Evolutionary conservation across 2,113 vertebrate genomes (phyloP).

Genomic region (Merops nubicus): DNA sequence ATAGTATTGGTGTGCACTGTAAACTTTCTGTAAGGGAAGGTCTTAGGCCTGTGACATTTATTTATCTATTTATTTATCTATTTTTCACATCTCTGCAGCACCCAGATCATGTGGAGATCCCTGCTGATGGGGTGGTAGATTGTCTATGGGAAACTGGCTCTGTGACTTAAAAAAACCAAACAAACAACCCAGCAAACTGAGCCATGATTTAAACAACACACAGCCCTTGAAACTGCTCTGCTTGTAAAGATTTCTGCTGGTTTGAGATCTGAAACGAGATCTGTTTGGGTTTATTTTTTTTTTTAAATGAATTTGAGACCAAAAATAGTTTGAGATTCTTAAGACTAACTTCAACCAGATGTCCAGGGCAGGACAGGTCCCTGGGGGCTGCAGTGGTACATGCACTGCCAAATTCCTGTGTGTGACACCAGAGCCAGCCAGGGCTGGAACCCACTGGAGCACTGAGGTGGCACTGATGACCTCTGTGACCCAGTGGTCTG

Average conservation of each 20-base stretch:
- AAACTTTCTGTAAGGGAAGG: too few relatives aligned
- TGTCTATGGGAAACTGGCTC: not conserved
- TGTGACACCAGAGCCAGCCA: not conserved
- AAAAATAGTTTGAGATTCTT: not conserved
- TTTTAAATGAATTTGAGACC: not conserved
- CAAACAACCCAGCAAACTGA: not conserved
- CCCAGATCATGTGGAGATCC: not conserved
- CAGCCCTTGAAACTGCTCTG: not conserved
- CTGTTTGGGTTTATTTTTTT: too few relatives aligned
- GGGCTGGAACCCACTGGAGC: not conserved
- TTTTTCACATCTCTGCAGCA: not conserved
- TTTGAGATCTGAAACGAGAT: not conserved
- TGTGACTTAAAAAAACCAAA: not conserved
- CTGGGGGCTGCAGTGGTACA: accelerated
- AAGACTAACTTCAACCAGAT: not conserved
- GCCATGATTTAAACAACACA: not conserved
- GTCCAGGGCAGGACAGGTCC: not conserved
- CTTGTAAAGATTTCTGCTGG: not conserved
- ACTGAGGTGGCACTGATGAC: not conserved
- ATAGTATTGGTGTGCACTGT: not conserved
- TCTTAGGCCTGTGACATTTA: not conserved
- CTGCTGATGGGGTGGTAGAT: not conserved
- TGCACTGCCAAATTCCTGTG: not conserved
- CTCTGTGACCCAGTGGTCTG: not conserved
- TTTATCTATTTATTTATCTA: not conserved